Conservation (phyloP, 2,888 invertebrate genomes). For the Sesia bembeciformis region DNA sequence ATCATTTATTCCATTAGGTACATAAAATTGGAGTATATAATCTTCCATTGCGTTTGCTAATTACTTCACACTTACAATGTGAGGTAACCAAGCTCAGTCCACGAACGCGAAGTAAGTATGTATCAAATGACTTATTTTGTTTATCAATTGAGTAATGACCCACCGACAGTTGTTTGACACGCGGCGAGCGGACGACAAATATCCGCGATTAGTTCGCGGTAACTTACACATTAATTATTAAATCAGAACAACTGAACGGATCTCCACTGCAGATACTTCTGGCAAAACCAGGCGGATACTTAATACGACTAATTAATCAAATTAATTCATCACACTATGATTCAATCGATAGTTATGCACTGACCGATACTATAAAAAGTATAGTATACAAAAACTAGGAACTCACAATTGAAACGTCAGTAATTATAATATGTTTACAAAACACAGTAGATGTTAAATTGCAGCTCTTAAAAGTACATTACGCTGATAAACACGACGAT, state of each 20-base stretch:
- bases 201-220: slow-evolving; percentile 59
- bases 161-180: slow-evolving; percentile 24
- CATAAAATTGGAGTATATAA: too few relatives aligned
- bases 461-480: slow-evolving; percentile 13
- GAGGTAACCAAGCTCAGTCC: not conserved
- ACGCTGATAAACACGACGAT: slow-evolving; percentile 15
- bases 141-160: slow-evolving; percentile 21
- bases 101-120: not conserved
- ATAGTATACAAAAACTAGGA: too few relatives aligned
- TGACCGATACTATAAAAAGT: slow-evolving; percentile 1
- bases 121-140: slow-evolving; percentile 8
- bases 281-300: slow-evolving; percentile 29
- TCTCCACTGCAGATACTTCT: slow-evolving; percentile 31
- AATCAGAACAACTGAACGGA: slow-evolving; percentile 59
- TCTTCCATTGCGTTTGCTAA: too few relatives aligned
- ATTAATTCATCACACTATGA: slow-evolving; percentile 11
- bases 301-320: slow-evolving; percentile 19
- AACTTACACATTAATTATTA: slow-evolving; percentile 59
- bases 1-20: too few relatives aligned
- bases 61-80: not conserved
- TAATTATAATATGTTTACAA: too few relatives aligned
- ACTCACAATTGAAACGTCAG: too few relatives aligned
- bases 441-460: not conserved
- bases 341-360: slow-evolving; percentile 11
- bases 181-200: slow-evolving; percentile 22